A percentile compares a stretch with the other conserved stretches of the same genome.
These are phyloP conservation scores for Zoanthus gigantus DNA, from an alignment of 92 coral and sea anemone genomes.

Conservation along the genomic window DNA sequence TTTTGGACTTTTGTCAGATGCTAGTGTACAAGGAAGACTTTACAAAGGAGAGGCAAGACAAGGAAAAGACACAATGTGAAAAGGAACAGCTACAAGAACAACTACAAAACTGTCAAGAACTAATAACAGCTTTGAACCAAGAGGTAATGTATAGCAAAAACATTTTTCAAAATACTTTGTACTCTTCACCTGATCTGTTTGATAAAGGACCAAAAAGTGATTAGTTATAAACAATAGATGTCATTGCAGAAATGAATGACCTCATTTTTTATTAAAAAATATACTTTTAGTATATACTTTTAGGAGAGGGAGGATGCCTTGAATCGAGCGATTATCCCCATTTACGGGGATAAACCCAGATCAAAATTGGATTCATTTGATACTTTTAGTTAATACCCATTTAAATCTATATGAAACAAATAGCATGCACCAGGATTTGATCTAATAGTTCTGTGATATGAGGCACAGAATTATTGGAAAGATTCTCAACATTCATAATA, in stretches of 20 bases:
- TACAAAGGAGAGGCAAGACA: conserved; percentile 88
- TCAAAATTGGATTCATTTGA: too few species aligned
- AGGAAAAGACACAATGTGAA: conserved; percentile 87
- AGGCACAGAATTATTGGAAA: background rate
- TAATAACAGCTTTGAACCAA: conserved; percentile 82
- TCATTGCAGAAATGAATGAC: too few species aligned
- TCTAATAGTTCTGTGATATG: background rate
- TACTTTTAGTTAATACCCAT: too few species aligned
- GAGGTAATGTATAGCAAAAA: conserved; percentile 58
- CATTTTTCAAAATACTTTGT: background rate
- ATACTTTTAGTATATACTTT: too few species aligned
- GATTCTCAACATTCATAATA: background rate
- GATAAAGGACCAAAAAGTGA: too few species aligned
- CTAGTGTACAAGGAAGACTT: conserved; percentile 93
- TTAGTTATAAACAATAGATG: too few species aligned
- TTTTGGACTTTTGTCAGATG: conserved; percentile 51
- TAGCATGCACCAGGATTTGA: too few species aligned
- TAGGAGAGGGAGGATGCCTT: too few species aligned
- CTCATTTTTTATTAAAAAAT: too few species aligned
- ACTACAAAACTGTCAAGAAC: conserved; percentile 86
- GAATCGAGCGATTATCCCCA: too few species aligned
- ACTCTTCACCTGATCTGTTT: background rate
- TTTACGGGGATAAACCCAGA: too few species aligned
- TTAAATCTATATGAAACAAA: too few species aligned
- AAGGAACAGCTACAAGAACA: conserved; percentile 81